Conservation (phyloP, 1,140 invertebrate genomes). For the Sycobia sp. region DNA sequence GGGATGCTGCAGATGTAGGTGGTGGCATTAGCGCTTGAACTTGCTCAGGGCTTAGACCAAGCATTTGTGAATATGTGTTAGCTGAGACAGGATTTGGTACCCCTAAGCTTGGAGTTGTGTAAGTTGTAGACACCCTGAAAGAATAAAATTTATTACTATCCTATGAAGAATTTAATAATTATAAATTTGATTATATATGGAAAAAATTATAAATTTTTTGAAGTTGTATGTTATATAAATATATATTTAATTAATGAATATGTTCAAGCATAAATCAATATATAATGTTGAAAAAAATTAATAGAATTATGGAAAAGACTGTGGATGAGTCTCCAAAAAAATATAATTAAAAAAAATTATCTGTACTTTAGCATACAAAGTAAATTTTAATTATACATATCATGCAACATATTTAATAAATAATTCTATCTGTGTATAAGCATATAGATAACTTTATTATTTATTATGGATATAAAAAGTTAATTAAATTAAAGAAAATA, state of each 20-base stretch:
- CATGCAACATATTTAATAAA: slow-evolving; percentile 21
- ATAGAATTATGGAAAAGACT: slow-evolving; percentile 36
- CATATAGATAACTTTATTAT: neutral
- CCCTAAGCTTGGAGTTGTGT: slow-evolving; percentile 56
- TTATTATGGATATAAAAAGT: too few relatives aligned
- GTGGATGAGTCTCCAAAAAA: slow-evolving; percentile 38
- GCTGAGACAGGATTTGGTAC: slow-evolving; percentile 56
- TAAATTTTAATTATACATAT: neutral
- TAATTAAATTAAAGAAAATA: neutral
- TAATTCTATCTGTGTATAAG: neutral
- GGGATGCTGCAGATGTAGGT: slow-evolving; percentile 47
- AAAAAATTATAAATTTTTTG: too few relatives aligned
- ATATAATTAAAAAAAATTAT: slow-evolving; percentile 19
- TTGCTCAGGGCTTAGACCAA: slow-evolving; percentile 55
- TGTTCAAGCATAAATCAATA: slow-evolving; percentile 16
- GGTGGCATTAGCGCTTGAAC: slow-evolving; percentile 58
- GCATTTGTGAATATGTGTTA: slow-evolving; percentile 57
- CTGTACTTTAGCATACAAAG: neutral
- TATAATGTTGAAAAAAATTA: neutral
- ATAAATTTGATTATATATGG: slow-evolving; percentile 30
- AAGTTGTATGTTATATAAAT: too few relatives aligned
- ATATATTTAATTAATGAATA: slow-evolving; percentile 7
- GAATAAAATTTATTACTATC: too few relatives aligned
- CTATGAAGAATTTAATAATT: too few relatives aligned
- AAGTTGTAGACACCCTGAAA: slow-evolving; percentile 61